Conservation (phyloP, 2,888 invertebrate species). For the Lysandra coridon region DNA sequence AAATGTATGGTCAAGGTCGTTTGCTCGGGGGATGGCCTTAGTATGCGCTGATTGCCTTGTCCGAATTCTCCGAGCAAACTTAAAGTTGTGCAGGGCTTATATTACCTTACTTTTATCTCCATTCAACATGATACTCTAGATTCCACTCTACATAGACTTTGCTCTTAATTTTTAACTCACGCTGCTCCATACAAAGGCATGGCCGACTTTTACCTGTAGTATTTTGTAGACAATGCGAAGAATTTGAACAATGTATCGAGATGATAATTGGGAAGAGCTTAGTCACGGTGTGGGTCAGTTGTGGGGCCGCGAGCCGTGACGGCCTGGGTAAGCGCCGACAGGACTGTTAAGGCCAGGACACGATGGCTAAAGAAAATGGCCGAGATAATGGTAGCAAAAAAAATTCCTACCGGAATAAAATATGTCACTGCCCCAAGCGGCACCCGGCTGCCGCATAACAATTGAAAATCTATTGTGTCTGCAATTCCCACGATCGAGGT, state of each 20-base stretch:
- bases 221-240: constrained; percentile 6
- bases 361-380: background rate
- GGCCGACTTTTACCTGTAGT: constrained; percentile 17
- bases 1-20: too few relatives aligned
- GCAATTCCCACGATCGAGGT: too few relatives aligned
- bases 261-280: constrained; percentile 24
- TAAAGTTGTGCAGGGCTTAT: background rate
- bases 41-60: too few relatives aligned
- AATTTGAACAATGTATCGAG: constrained; percentile 22
- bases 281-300: constrained; percentile 32
- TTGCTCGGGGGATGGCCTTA: too few relatives aligned
- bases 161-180: background rate
- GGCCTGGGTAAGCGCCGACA: constrained; percentile 34
- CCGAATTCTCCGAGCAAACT: too few relatives aligned
- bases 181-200: background rate
- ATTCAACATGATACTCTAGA: background rate
- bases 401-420: too few relatives aligned
- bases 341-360: background rate
- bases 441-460: too few relatives aligned
- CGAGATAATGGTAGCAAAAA: background rate
- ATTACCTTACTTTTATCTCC: background rate
- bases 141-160: background rate
- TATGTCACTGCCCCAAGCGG: too few relatives aligned
- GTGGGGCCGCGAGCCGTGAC: constrained; percentile 38
- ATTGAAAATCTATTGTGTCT: too few relatives aligned